Base-by-base conservation (phyloP, 2,888 invertebrate species). In the Acronicta psi region DNA sequence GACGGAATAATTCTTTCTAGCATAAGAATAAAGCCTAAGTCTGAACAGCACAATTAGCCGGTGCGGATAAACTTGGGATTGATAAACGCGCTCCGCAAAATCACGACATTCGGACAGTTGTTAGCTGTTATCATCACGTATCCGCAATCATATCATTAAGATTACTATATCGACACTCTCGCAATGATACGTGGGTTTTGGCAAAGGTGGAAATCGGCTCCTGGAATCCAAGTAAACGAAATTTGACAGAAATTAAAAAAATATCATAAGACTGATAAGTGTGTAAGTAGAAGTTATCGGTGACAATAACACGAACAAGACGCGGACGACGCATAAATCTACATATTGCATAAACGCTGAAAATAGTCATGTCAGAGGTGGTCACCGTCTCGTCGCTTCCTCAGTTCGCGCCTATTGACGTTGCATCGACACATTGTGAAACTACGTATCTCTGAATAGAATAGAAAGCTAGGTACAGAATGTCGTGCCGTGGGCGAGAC, bases 1-100 rank as follows among this genome's bases (percentile, higher is more conserved):
- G 77, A 68, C 75, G 73, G 70, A 77, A 80, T 80, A 80, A 80
- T 76, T 74, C 69, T 73, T 74, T 77, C 68, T 59, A 69, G 76
- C 65, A 75, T 70, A 63, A 74, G 69, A 67, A 77, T 77, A 82
- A 79, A 81, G 25, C 25, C 10, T 25, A 25, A 25, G 25, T n/a
- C n/a, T n/a, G n/a, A n/a, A n/a, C n/a, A n/a, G 25, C 25, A 75
- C 61, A 73, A 72, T 69, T 72, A 65, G 46, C 23, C n/a, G 38
- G 36, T 25, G 31, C 44, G 38, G 16, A 8, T 2, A 25, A 23
- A 23, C 42, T 47, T 23, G 41, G 51, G 23, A 49, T 29, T 36
- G 43, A 11, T 18, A 51, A 37, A 25, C 45, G 49, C 42, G 25
- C 16, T 25, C 23, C 37, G 31, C 16, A n/a, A 50, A 41, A 43